Percentiles rank a stretch among this genome's conserved stretches.
Evolutionary conservation across 2,888 invertebrate genomes (phyloP).

Genomic region (Deilephila elpenor): DNA sequence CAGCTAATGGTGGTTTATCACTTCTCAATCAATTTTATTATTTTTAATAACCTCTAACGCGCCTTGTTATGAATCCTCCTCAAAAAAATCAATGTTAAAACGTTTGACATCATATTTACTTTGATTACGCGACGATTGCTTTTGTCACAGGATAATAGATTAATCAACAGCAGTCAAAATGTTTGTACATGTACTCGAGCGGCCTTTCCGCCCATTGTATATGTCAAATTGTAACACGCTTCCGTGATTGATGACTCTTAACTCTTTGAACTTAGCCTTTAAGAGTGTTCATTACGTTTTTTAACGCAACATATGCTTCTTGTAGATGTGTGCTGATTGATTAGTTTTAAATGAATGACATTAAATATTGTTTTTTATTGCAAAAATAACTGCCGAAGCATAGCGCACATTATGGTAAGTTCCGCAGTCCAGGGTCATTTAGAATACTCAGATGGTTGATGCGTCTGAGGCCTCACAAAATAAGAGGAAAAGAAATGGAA

Average conservation of each 20-base stretch:
- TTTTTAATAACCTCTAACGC: no score
- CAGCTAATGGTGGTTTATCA: no score
- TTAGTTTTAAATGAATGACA: constrained; percentile 9
- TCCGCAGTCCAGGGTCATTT: no score
- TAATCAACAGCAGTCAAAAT: constrained; percentile 7
- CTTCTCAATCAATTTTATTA: no score
- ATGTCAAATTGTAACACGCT: constrained; percentile 7
- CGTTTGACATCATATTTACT: not conserved
- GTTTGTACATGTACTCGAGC: not conserved
- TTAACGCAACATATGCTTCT: constrained; percentile 1
- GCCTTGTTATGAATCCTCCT: no score
- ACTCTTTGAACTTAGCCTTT: constrained; percentile 22
- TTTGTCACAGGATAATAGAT: constrained; percentile 10
- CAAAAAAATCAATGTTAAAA: not conserved
- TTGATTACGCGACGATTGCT: not conserved
- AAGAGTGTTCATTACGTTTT: not conserved
- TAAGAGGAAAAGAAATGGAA: no score
- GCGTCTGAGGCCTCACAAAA: no score
- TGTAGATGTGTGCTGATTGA: not conserved
- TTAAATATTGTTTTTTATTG: not conserved
- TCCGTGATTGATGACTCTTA: constrained; percentile 10
- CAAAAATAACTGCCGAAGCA: no score
- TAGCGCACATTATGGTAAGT: no score
- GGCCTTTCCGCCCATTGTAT: constrained; percentile 4
- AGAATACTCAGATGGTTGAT: no score